These are phyloP conservation scores for Laspeyria flexula DNA, from an alignment of 2,888 invertebrate genomes.

Conservation along the genomic window DNA sequence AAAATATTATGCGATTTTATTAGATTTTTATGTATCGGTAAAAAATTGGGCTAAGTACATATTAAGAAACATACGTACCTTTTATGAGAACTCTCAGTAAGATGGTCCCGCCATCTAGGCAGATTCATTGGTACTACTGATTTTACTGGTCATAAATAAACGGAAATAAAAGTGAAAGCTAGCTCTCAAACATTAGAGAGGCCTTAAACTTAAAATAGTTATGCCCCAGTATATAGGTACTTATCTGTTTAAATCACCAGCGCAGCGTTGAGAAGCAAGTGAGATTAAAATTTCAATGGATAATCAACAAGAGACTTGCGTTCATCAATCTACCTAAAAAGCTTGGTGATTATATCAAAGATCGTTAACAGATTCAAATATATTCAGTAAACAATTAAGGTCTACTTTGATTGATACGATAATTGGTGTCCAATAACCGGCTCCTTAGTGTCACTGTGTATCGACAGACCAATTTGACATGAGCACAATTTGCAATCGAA, in stretches of 20 bases:
- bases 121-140: background rate
- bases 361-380: background rate
- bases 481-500: constrained; percentile 64
- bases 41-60: constrained; percentile 2
- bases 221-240: too few species aligned
- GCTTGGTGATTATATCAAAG: background rate
- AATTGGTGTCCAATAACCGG: constrained; percentile 20
- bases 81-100: background rate
- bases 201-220: too few species aligned
- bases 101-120: constrained; percentile 4
- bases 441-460: constrained; percentile 31
- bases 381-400: background rate
- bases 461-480: constrained; percentile 50
- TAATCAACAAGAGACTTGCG: background rate
- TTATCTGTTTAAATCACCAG: too few species aligned
- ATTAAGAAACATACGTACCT: background rate
- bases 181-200: background rate
- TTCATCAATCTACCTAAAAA: background rate
- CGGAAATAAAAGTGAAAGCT: background rate
- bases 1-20: constrained; percentile 25
- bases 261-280: background rate
- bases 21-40: constrained; percentile 7
- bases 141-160: background rate
- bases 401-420: constrained; percentile 1
- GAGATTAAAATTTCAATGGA: background rate